Percentiles rank a stretch among this genome's conserved stretches.
Conservation (phyloP, 2,888 invertebrate genomes). For the Amiota communis region DNA sequence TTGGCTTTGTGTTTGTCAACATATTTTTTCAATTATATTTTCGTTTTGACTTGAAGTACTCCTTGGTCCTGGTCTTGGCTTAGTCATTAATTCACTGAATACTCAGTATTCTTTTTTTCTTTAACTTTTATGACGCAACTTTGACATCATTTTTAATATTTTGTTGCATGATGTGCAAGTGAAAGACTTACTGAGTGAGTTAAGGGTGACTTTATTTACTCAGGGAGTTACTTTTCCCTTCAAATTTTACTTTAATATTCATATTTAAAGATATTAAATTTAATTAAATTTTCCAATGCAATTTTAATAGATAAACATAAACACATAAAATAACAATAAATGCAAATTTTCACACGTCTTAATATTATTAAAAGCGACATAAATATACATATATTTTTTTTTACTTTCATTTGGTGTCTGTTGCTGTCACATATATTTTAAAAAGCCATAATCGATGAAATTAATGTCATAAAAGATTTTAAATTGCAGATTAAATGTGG, state of each 20-base stretch:
- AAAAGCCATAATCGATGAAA: constrained; percentile 9
- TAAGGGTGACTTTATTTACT: no score
- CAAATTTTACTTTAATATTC: no score
- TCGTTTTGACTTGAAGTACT: neutral
- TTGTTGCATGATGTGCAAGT: neutral
- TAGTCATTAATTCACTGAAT: neutral
- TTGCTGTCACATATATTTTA: neutral
- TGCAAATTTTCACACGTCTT: neutral
- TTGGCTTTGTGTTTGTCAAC: no score
- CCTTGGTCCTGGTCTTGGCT: neutral
- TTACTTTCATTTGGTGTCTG: neutral
- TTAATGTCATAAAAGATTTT: constrained; percentile 18
- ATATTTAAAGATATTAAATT: neutral
- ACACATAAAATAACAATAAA: neutral
- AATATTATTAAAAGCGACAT: neutral
- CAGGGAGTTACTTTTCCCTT: no score
- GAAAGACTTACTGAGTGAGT: no score
- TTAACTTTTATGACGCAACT: neutral
- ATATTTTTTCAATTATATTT: neutral
- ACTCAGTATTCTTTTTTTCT: neutral
- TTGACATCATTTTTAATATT: neutral
- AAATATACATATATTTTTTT: no score
- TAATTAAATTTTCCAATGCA: no score
- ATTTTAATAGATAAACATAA: neutral
- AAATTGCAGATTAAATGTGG: neutral